Evolutionary conservation across 2,888 invertebrate species (phyloP).

Genomic region (Drosophila yooni): DNA sequence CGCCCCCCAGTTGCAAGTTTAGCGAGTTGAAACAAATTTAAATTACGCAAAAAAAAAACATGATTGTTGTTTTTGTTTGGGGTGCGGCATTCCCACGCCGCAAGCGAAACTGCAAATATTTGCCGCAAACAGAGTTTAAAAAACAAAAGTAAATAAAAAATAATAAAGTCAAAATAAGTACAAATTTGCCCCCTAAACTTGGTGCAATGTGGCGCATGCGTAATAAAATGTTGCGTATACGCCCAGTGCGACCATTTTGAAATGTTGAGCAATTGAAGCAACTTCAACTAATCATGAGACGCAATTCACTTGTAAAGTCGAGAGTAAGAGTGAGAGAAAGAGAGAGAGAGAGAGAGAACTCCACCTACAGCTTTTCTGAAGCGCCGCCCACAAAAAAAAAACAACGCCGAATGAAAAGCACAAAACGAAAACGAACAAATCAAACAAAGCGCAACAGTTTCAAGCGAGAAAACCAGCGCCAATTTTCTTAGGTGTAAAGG

Average conservation of each 20-base stretch:
- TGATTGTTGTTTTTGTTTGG: conserved; percentile 30
- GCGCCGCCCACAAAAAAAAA: conserved; percentile 68
- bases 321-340: background rate
- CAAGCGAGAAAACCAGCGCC: conserved; percentile 36
- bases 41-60: conserved; percentile 48
- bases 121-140: conserved; percentile 35
- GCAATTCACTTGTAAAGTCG: conserved; percentile 42
- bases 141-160: background rate
- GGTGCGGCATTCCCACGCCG: conserved; percentile 73
- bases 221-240: conserved; percentile 53
- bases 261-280: conserved; percentile 5
- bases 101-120: conserved; percentile 59
- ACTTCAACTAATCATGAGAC: conserved; percentile 30
- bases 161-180: background rate
- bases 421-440: conserved; percentile 51
- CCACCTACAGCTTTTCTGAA: conserved; percentile 42
- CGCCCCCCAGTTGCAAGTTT: conserved; percentile 30
- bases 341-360: conserved; percentile 16
- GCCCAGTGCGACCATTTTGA: conserved; percentile 49
- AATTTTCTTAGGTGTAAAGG: background rate
- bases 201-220: conserved; percentile 50
- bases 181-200: background rate
- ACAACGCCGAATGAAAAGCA: conserved; percentile 50
- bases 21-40: conserved; percentile 62
- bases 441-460: conserved; percentile 37